phyloP scores from a whole-genome alignment of 2,888 invertebrate species.

The Caenorhabditis doughertyi region DNA sequence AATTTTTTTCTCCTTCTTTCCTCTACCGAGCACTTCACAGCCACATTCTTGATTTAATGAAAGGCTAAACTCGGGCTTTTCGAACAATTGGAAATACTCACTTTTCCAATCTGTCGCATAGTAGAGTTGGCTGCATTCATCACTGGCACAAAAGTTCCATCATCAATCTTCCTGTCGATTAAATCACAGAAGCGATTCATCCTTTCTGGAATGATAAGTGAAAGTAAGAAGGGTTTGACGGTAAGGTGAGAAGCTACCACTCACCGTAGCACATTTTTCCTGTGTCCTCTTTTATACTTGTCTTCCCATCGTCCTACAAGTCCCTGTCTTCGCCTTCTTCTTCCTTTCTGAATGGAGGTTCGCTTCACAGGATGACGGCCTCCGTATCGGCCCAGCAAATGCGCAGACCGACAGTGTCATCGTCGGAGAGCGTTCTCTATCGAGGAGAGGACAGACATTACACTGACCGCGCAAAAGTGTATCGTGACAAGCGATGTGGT shows the following conservation, averaged over 20 bases:
- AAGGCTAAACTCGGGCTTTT: too few species aligned
- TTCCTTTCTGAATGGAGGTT: slow-evolving; percentile 32
- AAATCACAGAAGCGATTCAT: slow-evolving; percentile 51
- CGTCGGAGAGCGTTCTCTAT: neutral
- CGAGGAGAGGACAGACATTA: slow-evolving; percentile 41
- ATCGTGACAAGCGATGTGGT: neutral
- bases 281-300: slow-evolving; percentile 30
- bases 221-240: neutral
- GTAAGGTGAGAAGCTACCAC: slow-evolving; percentile 31
- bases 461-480: slow-evolving; percentile 36
- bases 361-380: slow-evolving; percentile 27
- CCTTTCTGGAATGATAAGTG: slow-evolving; percentile 33
- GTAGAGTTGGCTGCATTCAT: slow-evolving; percentile 34
- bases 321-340: slow-evolving; percentile 15
- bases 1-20: slow-evolving; percentile 3
- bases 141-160: slow-evolving; percentile 50
- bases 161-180: slow-evolving; percentile 55
- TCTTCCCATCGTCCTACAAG: slow-evolving; percentile 51
- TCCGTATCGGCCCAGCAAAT: neutral
- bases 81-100: too few species aligned
- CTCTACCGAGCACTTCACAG: neutral
- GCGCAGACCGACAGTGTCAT: slow-evolving; percentile 42
- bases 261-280: slow-evolving; percentile 55
- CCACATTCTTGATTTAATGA: too few species aligned
- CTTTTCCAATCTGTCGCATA: slow-evolving; percentile 57